phyloP scores from a whole-genome alignment of 2,113 vertebrate genomes.

The Donacobius atricapilla region DNA sequence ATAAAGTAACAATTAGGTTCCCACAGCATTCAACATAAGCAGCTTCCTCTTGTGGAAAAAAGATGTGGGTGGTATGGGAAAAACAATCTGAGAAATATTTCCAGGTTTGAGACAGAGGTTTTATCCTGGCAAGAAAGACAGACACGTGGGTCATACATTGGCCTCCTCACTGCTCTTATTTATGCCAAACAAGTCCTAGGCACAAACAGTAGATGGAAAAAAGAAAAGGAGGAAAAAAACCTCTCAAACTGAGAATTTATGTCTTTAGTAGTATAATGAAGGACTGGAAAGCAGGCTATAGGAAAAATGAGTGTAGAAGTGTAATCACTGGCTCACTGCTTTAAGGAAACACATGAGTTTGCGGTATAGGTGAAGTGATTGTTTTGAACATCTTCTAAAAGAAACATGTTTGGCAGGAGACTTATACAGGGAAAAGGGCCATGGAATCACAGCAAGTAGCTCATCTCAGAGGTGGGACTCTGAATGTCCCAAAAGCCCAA shows the following conservation, averaged over 20 bases:
- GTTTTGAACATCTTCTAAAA: not conserved
- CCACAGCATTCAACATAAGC: constrained; percentile 52
- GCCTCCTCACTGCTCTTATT: not conserved
- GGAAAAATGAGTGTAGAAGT: not conserved
- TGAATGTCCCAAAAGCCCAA: not conserved
- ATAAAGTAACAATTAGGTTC: constrained; percentile 65
- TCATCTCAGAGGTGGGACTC: not conserved
- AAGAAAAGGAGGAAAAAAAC: not conserved
- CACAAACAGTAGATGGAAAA: not conserved
- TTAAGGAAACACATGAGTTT: not conserved
- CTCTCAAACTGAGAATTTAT: not conserved
- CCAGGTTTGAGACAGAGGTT: constrained; percentile 49
- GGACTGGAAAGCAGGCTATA: not conserved
- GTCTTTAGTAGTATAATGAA: not conserved
- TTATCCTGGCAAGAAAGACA: constrained; percentile 17
- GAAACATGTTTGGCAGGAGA: not conserved
- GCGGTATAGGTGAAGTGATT: not conserved
- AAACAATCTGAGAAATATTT: constrained; percentile 61
- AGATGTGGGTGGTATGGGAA: constrained; percentile 60
- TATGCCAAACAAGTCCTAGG: not conserved
- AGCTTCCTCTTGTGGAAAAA: constrained; percentile 56
- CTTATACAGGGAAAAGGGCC: not conserved
- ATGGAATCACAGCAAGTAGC: not conserved
- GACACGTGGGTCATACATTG: not conserved
- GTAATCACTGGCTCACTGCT: not conserved